These are phyloP conservation scores for Zygaena filipendulae DNA, from an alignment of 2,888 invertebrate species.

Conservation along the genomic window DNA sequence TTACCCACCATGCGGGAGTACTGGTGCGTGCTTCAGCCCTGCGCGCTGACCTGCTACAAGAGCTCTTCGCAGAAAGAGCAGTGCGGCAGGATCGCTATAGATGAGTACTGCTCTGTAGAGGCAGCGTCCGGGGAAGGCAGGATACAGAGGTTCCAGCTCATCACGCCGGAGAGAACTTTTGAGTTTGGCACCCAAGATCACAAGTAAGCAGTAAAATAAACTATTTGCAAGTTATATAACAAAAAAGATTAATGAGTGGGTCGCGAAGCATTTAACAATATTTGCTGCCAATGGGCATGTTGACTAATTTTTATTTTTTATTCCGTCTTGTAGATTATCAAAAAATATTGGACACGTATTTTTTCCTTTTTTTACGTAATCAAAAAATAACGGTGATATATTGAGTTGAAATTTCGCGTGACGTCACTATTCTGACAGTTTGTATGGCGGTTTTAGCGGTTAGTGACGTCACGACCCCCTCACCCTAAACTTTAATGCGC, in stretches of 20 bases:
- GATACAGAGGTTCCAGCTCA: constrained; percentile 72
- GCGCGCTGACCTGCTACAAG: constrained; percentile 79
- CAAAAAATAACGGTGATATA: no score
- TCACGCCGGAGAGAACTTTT: constrained; percentile 77
- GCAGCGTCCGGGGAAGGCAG: constrained; percentile 66
- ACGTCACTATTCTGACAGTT: no score
- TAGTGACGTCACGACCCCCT: no score
- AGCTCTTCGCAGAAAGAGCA: constrained; percentile 74
- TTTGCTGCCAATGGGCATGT: neutral
- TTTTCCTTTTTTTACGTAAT: no score
- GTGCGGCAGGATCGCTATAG: constrained; percentile 74
- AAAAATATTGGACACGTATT: no score
- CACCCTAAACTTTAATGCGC: no score
- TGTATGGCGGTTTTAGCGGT: no score
- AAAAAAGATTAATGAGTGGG: neutral
- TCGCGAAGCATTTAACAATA: neutral
- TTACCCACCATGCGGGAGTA: constrained; percentile 82
- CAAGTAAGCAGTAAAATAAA: constrained; percentile 70
- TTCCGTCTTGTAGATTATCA: no score
- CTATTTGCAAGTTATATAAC: neutral
- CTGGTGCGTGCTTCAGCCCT: constrained; percentile 83
- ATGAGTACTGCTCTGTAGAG: constrained; percentile 74
- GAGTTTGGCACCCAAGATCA: constrained; percentile 81
- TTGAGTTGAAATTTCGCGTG: no score
- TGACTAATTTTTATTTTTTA: no score